Percentiles rank a stretch among this genome's conserved stretches.
phyloP scores from a whole-genome alignment of 1,140 invertebrate genomes.

The Drosophila mayri region DNA sequence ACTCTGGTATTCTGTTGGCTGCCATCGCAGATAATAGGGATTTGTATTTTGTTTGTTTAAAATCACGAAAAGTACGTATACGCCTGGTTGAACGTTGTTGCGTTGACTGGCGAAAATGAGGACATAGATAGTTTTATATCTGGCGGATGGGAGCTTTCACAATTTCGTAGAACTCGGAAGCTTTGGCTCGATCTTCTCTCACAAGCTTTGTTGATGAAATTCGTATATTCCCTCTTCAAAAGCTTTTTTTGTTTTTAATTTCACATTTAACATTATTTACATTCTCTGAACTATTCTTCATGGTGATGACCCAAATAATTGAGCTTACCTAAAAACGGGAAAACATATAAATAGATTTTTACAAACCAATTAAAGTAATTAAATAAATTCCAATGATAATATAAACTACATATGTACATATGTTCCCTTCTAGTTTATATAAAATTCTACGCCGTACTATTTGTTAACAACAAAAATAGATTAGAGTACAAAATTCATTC shows the following conservation, averaged over 20 bases:
- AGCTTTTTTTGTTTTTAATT: not conserved
- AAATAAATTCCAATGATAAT: not conserved
- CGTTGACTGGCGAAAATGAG: conserved; percentile 3
- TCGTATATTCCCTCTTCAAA: conserved; percentile 4
- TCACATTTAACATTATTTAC: not conserved
- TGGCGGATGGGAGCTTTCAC: conserved; percentile 10
- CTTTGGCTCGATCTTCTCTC: conserved; percentile 13
- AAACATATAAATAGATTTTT: not conserved
- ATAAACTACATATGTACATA: not conserved
- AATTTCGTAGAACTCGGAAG: not conserved
- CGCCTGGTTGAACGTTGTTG: not conserved
- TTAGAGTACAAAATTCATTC: not conserved
- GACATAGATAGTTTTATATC: conserved; percentile 27
- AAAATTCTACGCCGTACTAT: not conserved
- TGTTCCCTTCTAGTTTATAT: not conserved
- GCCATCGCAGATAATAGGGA: conserved; percentile 30
- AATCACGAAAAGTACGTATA: conserved; percentile 9
- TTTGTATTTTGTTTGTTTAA: not conserved
- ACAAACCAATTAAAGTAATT: not conserved
- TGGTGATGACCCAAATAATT: not conserved
- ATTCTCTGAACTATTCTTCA: not conserved
- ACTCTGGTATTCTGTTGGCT: conserved; percentile 49
- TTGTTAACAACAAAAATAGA: not conserved
- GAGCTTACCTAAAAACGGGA: not conserved
- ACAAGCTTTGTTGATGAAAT: not conserved